Base-by-base conservation (phyloP, 1,140 invertebrate genomes). In the Papilio dardanus region DNA sequence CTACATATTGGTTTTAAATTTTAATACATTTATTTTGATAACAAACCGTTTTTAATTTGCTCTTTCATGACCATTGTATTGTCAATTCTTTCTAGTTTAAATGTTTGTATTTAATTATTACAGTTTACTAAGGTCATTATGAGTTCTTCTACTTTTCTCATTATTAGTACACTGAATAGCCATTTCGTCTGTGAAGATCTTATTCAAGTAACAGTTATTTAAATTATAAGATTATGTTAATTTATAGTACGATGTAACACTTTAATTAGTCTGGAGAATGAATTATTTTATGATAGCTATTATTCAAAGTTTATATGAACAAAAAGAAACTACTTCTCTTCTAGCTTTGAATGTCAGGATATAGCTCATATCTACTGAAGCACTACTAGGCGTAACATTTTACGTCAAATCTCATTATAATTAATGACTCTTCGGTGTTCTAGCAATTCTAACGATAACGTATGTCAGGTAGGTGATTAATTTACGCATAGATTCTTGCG, bases 391-490 rank as follows among this genome's bases (percentile, higher is more conserved):
- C 19, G 66, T 67, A 68, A 68, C 66, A 40, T 33, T 67, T 68
- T 35, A 68, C 66, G 66, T 68, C 66, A 37, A 37, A 68, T 68
- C 16, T 67, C 12, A 21, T 8, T 33, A 12, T 67, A 35, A 67
- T 67, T 67, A 67, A 67, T 67, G 65, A 67, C 31, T 37, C 24
- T 65, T 65, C 21, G 33, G 31, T 37, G 16, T 33, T 37, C 30
- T 67, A 67, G 16, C 30, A 21, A 67, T n/a, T 33, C 65, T 67
- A 35, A 67, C 12, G 24, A 30, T 16, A 28, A 66, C 30, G 2
- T 66, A 35, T 19, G 31, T 66, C 65, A 58, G 24, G 54, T 58
- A 28, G 54, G 54, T 58, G 54, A 58, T 58, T 58, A 58, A 58
- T 58, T 58, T 58, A 58, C 54, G 21, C 24, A 4, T 58, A 24